A percentile compares a stretch with the other conserved stretches of the same genome.
phyloP scores from a whole-genome alignment of 2,113 vertebrate genomes.

The Tricholaema leucomelas region DNA sequence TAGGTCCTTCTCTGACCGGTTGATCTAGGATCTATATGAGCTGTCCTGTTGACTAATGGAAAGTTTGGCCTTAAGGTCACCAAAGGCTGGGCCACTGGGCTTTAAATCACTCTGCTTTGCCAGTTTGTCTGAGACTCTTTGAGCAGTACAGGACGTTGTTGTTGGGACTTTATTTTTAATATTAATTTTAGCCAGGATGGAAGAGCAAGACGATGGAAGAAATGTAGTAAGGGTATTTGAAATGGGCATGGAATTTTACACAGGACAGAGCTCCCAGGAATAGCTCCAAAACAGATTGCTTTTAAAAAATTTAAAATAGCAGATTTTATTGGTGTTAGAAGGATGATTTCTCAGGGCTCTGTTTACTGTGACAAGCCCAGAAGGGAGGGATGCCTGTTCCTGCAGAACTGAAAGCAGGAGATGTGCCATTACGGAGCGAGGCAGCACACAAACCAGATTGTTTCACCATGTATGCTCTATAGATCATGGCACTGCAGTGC shows the following conservation, averaged over 20 bases:
- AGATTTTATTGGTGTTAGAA: conserved; percentile 64
- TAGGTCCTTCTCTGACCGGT: neutral
- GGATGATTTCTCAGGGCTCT: conserved; percentile 34
- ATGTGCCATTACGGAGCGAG: neutral
- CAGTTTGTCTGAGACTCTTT: neutral
- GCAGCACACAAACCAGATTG: neutral
- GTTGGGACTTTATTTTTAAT: neutral
- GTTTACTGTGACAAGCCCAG: conserved; percentile 39
- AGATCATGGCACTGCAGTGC: neutral
- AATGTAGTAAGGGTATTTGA: conserved; percentile 40
- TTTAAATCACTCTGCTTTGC: neutral
- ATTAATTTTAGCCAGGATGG: conserved; percentile 28
- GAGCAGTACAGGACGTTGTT: neutral
- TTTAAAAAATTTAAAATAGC: conserved; percentile 19
- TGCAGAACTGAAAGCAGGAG: neutral
- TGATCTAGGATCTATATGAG: neutral
- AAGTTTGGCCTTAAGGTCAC: neutral
- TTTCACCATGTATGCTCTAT: neutral
- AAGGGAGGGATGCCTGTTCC: neutral
- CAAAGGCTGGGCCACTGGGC: neutral
- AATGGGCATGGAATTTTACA: conserved; percentile 51
- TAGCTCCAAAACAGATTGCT: conserved; percentile 39
- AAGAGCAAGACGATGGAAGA: conserved; percentile 37
- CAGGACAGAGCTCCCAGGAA: conserved; percentile 42
- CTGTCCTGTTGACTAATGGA: conserved; percentile 21